These are phyloP conservation scores for Pangasius krempfi DNA, from an alignment of 2,797 vertebrate genomes.

Conservation along the genomic window DNA sequence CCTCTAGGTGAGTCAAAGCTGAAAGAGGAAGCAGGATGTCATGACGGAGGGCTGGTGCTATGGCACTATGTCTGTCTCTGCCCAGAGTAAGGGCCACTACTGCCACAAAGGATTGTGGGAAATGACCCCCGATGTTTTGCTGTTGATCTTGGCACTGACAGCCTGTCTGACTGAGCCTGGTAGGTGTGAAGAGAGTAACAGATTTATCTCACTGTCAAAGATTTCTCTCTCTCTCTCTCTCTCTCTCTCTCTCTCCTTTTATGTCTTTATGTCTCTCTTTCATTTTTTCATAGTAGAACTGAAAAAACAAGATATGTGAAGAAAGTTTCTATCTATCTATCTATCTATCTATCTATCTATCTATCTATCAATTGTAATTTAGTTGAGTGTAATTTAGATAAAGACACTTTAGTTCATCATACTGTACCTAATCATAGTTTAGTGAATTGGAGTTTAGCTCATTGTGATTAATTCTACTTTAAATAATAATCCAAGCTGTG, in stretches of 20 bases:
- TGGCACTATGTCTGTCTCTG: slow-evolving; percentile 41
- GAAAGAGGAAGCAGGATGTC: slow-evolving; percentile 78
- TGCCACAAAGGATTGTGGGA: slow-evolving; percentile 44
- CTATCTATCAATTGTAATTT: neutral
- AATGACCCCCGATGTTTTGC: slow-evolving; percentile 53
- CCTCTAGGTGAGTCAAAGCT: slow-evolving; percentile 67
- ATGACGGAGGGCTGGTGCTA: slow-evolving; percentile 60
- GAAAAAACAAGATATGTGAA: neutral
- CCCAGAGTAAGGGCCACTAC: slow-evolving; percentile 17
- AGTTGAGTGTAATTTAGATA: neutral
- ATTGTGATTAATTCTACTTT: neutral
- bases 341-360: neutral
- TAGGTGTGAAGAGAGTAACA: slow-evolving; percentile 42
- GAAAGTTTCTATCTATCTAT: neutral
- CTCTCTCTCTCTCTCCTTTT: neutral
- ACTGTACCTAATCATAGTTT: neutral
- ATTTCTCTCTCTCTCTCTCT: slow-evolving; percentile 23
- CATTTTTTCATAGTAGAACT: neutral
- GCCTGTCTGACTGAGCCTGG: slow-evolving; percentile 50
- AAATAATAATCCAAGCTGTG: neutral
- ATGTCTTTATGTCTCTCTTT: neutral
- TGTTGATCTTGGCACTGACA: slow-evolving; percentile 52
- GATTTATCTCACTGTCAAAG: slow-evolving; percentile 22
- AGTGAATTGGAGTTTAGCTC: too few species aligned
- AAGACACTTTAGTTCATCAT: neutral